These are phyloP conservation scores for Microctenopoma steveboyesi DNA, from an alignment of 2,797 vertebrate genomes.

Conservation along the genomic window DNA sequence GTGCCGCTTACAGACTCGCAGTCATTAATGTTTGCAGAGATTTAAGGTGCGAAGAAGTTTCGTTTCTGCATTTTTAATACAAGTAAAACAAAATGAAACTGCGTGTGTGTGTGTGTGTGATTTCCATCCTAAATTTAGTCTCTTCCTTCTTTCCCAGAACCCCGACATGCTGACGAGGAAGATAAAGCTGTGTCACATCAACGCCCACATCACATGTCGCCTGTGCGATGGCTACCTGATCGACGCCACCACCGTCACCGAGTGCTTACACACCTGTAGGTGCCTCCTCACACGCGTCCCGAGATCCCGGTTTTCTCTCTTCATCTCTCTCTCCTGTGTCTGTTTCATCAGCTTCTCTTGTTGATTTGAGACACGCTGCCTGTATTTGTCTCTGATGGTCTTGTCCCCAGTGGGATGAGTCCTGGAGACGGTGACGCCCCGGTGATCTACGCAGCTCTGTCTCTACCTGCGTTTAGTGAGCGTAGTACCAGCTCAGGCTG, in stretches of 20 bases:
- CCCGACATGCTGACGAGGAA: conserved; percentile 98
- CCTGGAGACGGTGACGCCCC: not conserved
- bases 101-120: too few species aligned
- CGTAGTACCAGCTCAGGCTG: too few species aligned
- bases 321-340: not conserved
- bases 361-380: not conserved
- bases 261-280: conserved; percentile 99
- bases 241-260: conserved; percentile 97
- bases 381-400: conserved; percentile 7
- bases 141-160: conserved; percentile 69
- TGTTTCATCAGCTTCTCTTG: conserved; percentile 3
- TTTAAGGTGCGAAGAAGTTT: not conserved
- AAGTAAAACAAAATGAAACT: too few species aligned
- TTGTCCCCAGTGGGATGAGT: not conserved
- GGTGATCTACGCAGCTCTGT: not conserved
- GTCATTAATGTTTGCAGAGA: not conserved
- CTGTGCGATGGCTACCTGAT: conserved; percentile 99
- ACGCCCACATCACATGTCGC: conserved; percentile 98
- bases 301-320: not conserved
- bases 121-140: not conserved
- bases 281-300: conserved; percentile 46
- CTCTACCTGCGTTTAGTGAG: not conserved
- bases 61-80: not conserved
- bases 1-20: not conserved
- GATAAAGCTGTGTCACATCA: conserved; percentile 99